Percentiles rank a stretch among this genome's conserved stretches.
These are phyloP conservation scores for Pelobates fuscus DNA, from an alignment of 2,113 vertebrate species.

Conservation along the genomic window DNA sequence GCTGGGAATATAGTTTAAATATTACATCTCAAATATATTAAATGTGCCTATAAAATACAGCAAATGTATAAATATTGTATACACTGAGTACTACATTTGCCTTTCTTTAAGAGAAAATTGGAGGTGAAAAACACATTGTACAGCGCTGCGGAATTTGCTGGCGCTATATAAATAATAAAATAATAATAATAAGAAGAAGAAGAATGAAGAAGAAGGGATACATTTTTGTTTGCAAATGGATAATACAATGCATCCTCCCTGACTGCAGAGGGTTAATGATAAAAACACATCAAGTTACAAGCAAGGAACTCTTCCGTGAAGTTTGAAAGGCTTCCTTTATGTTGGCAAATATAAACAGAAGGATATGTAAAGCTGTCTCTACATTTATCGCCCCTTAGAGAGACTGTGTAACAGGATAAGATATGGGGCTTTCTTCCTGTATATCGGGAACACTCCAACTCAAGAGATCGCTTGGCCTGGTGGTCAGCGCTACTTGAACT, in stretches of 20 bases:
- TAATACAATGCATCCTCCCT: neutral
- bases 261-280: neutral
- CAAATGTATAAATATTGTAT: no score
- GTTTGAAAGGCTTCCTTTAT: neutral
- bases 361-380: constrained; percentile 6
- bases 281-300: neutral
- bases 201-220: no score
- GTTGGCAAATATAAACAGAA: constrained; percentile 19
- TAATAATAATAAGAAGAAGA: no score
- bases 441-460: neutral
- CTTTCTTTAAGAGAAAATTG: no score
- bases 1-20: no score
- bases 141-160: no score
- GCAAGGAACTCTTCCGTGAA: constrained; percentile 1
- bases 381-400: constrained; percentile 9
- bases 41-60: no score
- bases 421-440: constrained; percentile 27
- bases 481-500: constrained; percentile 16
- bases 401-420: constrained; percentile 24
- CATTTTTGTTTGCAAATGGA: no score
- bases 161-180: no score
- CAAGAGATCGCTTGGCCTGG: constrained; percentile 20
- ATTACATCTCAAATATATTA: no score
- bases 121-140: no score
- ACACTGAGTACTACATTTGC: no score